These are phyloP conservation scores for Drosophila neocordata DNA, from an alignment of 1,140 invertebrate genomes.

Conservation along the genomic window DNA sequence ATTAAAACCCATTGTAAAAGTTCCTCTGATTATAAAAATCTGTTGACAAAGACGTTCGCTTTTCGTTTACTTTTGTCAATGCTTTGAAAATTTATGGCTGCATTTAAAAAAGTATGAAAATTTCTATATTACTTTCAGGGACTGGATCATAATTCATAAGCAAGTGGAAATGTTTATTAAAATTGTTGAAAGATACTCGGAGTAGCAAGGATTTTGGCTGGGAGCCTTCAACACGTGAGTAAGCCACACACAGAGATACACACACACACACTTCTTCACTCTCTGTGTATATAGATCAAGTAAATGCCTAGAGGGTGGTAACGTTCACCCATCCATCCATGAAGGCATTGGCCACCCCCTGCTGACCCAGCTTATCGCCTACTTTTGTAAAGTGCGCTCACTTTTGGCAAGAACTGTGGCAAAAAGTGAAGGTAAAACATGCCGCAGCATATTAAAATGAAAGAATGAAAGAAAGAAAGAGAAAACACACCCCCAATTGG, in stretches of 20 bases:
- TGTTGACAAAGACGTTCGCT: too few species aligned
- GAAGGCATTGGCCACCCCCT: constrained; percentile 1
- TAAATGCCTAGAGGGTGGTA: constrained; percentile 16
- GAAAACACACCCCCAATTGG: background rate
- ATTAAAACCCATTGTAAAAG: too few species aligned
- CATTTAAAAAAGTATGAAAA: background rate
- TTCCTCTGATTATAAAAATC: too few species aligned
- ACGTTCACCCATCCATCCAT: background rate
- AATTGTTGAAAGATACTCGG: background rate
- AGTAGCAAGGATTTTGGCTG: background rate
- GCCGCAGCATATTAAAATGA: constrained; percentile 25
- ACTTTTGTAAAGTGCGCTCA: constrained; percentile 19
- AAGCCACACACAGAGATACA: background rate
- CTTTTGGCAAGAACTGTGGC: constrained; percentile 10
- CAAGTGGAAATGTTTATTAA: background rate
- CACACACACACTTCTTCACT: background rate
- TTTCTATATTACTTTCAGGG: background rate
- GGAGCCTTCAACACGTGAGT: constrained; percentile 3
- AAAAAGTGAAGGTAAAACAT: constrained; percentile 17
- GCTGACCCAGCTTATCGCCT: constrained; percentile 16
- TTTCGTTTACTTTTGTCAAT: too few species aligned
- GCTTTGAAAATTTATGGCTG: background rate
- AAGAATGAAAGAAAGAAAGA: background rate
- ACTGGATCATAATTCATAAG: background rate
- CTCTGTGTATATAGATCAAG: background rate